Evolutionary conservation across 2,113 vertebrate genomes (phyloP), one percentile per base, ranked within the genome.

Genomic region (Epinephelus lanceolatus): DNA sequence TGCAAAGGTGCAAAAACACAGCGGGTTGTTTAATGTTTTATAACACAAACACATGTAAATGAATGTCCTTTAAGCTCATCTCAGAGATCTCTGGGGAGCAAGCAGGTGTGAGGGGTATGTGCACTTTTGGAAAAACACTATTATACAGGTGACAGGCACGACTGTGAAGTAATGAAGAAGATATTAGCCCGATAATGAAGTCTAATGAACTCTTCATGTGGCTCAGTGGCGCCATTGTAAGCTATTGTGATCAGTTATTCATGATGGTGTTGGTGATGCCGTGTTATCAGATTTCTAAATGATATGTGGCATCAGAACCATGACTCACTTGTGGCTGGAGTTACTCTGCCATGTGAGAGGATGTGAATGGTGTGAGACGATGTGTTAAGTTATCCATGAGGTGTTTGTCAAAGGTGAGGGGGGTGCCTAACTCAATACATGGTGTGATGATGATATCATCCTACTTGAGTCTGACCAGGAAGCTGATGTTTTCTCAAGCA

Each of bases 211-310:
- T 30, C 14, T 45, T 45, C 42, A 18, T 33, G 19, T 61, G 66
- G 59, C 2, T 23, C 68, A 2, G 49, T 21, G 19, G 53, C 67
- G 53, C 55, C 71, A 73, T 60, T 78, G 27, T 74, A n/a, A n/a
- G 63, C 74, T 75, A 33, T 53, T 42, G 74, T 73, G 68, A 65
- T 88, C 71, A 86, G 76, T 81, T 89, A 85, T 80, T 88, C 51
- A 86, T 86, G 78, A 77, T 4, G 42, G 40, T n/a, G 62, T 73
- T 59, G 61, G 73, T 73, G 49, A 45, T 75, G 81, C 11, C 37
- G 53, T 86, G 72, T 86, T 71, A 81, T 92, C 79, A 80, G 61
- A 88, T 88, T 86, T 86, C 72, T 72, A 17, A 30, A 68, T 74
- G 68, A 84, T 62, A 57, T 67, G 57, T 53, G 57, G 60, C 52